These are phyloP conservation scores for Alligator mississippiensis DNA, from an alignment of 2,113 vertebrate species.

Conservation along the genomic window DNA sequence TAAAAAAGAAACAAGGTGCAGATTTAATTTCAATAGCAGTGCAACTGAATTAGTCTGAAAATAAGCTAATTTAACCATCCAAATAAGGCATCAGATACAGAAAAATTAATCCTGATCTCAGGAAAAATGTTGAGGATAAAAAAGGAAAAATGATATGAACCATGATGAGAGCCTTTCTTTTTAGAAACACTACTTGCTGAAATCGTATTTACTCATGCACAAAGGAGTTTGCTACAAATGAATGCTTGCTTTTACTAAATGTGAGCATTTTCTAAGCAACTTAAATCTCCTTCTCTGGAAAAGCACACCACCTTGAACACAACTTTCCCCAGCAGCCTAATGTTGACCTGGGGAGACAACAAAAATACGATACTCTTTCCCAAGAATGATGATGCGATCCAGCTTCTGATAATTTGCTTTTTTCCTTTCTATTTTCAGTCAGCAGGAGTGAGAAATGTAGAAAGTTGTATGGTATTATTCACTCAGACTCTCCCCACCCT, in stretches of 20 bases:
- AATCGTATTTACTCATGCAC: not conserved
- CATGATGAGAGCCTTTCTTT: not conserved
- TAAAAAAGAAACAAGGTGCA: constrained; percentile 51
- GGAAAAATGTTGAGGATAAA: constrained; percentile 4
- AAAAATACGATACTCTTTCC: not conserved
- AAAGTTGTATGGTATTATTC: not conserved
- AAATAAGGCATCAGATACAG: constrained; percentile 7
- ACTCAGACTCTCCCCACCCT: not conserved
- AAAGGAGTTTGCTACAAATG: not conserved
- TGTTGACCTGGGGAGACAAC: not conserved
- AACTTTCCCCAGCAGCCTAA: not conserved
- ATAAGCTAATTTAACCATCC: constrained; percentile 34
- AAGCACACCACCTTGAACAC: not conserved
- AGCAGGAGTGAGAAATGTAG: not conserved
- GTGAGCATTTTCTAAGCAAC: not conserved
- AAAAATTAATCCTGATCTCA: not conserved
- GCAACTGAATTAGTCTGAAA: not conserved
- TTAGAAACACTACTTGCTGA: not conserved
- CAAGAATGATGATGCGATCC: not conserved
- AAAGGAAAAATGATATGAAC: not conserved
- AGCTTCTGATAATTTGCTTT: not conserved
- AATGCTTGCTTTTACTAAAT: not conserved
- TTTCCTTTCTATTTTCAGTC: not conserved
- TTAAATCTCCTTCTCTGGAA: not conserved
- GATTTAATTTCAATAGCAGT: constrained; percentile 26